These are phyloP conservation scores for Archivesica marissinica DNA, from an alignment of 1,140 invertebrate species.

Conservation along the genomic window DNA sequence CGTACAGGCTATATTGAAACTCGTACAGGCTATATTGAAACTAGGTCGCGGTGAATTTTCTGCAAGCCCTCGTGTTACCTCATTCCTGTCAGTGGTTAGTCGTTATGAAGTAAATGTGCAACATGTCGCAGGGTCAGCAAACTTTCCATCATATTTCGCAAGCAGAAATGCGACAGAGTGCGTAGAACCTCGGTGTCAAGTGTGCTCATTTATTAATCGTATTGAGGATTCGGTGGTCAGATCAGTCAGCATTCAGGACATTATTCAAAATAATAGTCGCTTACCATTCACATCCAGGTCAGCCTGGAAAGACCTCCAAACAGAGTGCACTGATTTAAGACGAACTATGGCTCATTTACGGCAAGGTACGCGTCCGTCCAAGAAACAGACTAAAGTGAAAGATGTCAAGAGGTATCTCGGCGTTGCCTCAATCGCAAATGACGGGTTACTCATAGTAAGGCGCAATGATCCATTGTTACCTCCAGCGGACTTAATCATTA, in stretches of 20 bases:
- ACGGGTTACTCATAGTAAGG: conserved; percentile 60
- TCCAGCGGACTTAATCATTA: conserved; percentile 60
- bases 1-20: conserved; percentile 53
- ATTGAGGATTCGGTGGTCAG: conserved; percentile 40
- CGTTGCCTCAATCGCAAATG: conserved; percentile 52
- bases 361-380: conserved; percentile 60
- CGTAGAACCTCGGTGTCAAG: conserved; percentile 2
- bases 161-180: conserved; percentile 58
- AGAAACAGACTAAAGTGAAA: conserved; percentile 63
- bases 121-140: conserved; percentile 49
- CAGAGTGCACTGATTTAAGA: conserved; percentile 57
- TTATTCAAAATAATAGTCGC: conserved; percentile 12
- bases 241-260: conserved; percentile 10
- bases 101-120: conserved; percentile 30
- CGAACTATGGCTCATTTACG: conserved; percentile 29
- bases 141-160: conserved; percentile 62
- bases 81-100: conserved; percentile 62
- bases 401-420: conserved; percentile 65
- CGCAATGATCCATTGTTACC: conserved; percentile 22
- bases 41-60: conserved; percentile 65
- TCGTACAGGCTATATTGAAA: no score
- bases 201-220: conserved; percentile 42
- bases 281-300: conserved; percentile 60
- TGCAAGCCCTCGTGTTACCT: conserved; percentile 58
- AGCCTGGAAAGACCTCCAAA: conserved; percentile 59